Conservation (phyloP, 2,797 vertebrate genomes). For the Sebastolobus alascanus region DNA sequence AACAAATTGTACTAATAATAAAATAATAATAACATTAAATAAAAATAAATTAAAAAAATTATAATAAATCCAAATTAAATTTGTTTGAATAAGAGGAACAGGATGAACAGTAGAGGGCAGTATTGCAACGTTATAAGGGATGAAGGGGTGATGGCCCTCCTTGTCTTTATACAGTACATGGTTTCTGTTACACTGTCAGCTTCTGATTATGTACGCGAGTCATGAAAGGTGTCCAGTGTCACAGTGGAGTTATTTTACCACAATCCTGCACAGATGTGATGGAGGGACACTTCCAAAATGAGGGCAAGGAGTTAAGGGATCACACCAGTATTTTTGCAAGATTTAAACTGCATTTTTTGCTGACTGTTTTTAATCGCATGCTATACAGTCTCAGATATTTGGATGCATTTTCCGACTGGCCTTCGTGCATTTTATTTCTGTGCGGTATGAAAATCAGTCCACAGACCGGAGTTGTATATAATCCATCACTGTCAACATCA, state of each 20-base stretch:
- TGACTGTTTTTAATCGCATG: too few relatives aligned
- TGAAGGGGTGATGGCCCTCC: neutral
- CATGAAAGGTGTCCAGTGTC: conserved; percentile 42
- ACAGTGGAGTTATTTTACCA: conserved; percentile 22
- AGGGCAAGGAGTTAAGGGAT: neutral
- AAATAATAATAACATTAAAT: too few relatives aligned
- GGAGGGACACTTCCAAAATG: neutral
- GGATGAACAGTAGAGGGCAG: conserved; percentile 45
- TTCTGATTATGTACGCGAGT: neutral
- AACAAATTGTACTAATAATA: too few relatives aligned
- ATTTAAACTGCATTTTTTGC: neutral
- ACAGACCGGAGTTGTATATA: too few relatives aligned
- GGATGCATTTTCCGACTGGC: neutral
- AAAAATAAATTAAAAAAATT: too few relatives aligned
- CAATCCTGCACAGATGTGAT: neutral
- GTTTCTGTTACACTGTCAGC: conserved; percentile 37
- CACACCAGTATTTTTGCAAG: neutral
- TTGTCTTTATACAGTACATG: conserved; percentile 7
- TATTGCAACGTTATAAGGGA: neutral
- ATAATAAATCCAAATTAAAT: too few relatives aligned
- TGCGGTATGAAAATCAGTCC: neutral
- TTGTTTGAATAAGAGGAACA: too few relatives aligned
- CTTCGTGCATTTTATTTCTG: neutral
- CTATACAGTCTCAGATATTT: neutral
- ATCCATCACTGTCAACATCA: conserved; percentile 30